Percentiles rank a stretch among this genome's conserved stretches.
Conservation (phyloP, 2,797 vertebrate species). For the Eremophila alpestris region DNA sequence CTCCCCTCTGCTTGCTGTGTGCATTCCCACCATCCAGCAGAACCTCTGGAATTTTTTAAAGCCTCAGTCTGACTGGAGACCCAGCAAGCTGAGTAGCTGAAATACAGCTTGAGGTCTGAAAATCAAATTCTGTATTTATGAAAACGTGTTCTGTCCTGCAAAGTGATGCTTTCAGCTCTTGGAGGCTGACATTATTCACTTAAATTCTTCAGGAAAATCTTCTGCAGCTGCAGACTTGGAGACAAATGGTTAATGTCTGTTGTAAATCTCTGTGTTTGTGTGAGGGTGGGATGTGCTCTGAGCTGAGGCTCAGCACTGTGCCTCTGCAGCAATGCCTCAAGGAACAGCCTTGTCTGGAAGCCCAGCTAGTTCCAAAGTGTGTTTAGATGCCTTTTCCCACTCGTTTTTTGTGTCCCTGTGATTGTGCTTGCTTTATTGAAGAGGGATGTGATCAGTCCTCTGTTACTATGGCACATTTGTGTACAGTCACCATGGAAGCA, state of each 20-base stretch:
- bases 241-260: background rate
- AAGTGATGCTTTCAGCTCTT: background rate
- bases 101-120: background rate
- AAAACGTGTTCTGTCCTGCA: background rate
- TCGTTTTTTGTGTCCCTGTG: background rate
- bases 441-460: background rate
- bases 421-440: background rate
- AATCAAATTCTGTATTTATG: background rate
- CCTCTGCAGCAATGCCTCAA: background rate
- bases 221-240: background rate
- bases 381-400: background rate
- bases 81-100: background rate
- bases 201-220: background rate
- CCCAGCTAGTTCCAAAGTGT: background rate
- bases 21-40: background rate
- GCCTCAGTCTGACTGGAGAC: background rate
- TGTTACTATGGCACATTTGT: background rate
- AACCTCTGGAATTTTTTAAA: background rate
- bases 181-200: background rate
- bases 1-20: background rate
- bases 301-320: background rate
- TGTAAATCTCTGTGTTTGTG: background rate
- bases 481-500: background rate
- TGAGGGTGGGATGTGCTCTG: background rate
- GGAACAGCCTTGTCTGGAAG: background rate